These are phyloP conservation scores for Dendrolimus punctatus DNA, from an alignment of 1,140 invertebrate genomes.

Conservation along the genomic window DNA sequence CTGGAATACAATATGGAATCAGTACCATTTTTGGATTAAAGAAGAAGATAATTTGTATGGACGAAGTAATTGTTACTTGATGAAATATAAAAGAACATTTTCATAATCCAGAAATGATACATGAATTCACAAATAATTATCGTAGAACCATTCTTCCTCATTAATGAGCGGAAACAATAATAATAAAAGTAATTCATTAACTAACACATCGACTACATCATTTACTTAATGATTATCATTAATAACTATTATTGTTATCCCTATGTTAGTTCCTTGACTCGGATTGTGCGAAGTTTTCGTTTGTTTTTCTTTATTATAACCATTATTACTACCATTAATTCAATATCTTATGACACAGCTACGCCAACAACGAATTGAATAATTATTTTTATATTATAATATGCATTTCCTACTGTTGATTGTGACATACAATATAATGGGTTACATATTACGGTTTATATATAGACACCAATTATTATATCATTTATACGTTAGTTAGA, in stretches of 20 bases:
- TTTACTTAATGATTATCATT: conserved; percentile 25
- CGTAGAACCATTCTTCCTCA: no score
- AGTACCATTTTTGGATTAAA: no score
- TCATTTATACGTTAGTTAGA: conserved; percentile 2
- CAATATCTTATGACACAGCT: conserved; percentile 52
- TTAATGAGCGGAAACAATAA: no score
- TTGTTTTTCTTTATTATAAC: conserved; percentile 40
- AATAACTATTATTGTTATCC: conserved; percentile 49
- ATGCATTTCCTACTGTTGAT: conserved; percentile 38
- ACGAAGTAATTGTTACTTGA: background rate
- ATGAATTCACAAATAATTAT: no score
- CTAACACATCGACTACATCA: conserved; percentile 4
- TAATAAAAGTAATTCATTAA: conserved; percentile 1
- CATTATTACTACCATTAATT: conserved; percentile 48
- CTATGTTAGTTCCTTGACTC: conserved; percentile 61
- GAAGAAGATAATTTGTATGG: conserved; percentile 1
- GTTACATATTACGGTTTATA: conserved; percentile 29
- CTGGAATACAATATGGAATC: conserved; percentile 8
- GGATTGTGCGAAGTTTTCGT: conserved; percentile 65
- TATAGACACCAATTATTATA: conserved; percentile 60
- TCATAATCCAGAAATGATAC: no score
- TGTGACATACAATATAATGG: conserved; percentile 9
- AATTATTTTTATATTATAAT: conserved; percentile 25
- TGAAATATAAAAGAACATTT: no score
- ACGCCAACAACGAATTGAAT: conserved; percentile 44